A percentile compares a stretch with the other conserved stretches of the same genome.
Conservation (phyloP, 1,140 invertebrate genomes). For the Micrasema longulum region DNA sequence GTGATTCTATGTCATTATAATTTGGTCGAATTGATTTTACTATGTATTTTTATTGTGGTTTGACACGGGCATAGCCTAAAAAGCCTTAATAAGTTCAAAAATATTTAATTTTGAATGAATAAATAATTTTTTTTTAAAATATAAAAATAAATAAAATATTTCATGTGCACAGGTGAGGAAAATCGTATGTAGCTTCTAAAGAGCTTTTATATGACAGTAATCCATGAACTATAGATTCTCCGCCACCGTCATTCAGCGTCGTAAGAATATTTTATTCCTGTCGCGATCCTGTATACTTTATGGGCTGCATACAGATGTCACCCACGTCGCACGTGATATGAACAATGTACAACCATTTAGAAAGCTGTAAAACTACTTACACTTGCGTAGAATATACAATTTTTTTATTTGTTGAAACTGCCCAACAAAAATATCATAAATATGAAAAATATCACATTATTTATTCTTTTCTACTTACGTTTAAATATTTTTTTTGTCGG, state of each 20-base stretch:
- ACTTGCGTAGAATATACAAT: background rate
- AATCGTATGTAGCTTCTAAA: background rate
- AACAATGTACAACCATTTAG: slow-evolving; percentile 2
- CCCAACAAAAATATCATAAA: too few species aligned
- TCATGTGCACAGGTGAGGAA: background rate
- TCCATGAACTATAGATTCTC: slow-evolving; percentile 18
- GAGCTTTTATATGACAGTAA: slow-evolving; percentile 4
- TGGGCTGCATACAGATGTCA: slow-evolving; percentile 25
- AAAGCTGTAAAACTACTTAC: background rate
- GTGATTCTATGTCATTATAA: too few species aligned
- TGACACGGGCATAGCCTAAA: too few species aligned
- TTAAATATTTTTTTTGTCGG: too few species aligned
- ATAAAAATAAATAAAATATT: slow-evolving; percentile 17
- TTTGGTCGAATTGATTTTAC: too few species aligned
- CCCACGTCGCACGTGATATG: background rate
- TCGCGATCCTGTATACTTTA: slow-evolving; percentile 12
- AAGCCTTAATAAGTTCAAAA: too few species aligned
- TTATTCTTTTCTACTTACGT: too few species aligned
- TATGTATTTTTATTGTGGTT: too few species aligned
- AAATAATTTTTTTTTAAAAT: too few species aligned
- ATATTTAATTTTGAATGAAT: too few species aligned
- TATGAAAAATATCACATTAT: too few species aligned
- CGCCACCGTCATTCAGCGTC: background rate
- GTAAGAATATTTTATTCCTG: slow-evolving; percentile 19
- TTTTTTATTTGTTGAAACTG: too few species aligned